Evolutionary conservation across 2,797 vertebrate genomes (phyloP).

Genomic region (Falco biarmicus): DNA sequence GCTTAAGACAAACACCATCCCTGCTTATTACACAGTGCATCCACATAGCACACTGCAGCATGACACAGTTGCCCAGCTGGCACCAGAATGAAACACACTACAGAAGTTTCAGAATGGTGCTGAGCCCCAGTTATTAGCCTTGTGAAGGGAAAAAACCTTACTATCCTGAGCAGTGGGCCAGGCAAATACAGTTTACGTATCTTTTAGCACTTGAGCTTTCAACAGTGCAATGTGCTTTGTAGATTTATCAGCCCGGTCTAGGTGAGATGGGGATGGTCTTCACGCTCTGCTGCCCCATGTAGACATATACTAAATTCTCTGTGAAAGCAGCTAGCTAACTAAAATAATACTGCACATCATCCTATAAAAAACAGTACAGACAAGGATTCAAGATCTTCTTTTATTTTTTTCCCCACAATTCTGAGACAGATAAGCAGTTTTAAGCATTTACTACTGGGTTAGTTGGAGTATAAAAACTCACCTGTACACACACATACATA

Average conservation of each 20-base stretch:
- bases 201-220: background rate
- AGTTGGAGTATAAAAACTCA: background rate
- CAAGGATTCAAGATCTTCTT: background rate
- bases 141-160: background rate
- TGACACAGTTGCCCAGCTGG: background rate
- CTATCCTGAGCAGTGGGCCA: background rate
- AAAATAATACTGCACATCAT: background rate
- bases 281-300: background rate
- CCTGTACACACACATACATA: accelerated
- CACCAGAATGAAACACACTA: background rate
- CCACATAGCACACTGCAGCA: background rate
- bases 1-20: background rate
- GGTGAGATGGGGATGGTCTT: background rate
- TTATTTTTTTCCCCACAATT: background rate
- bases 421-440: background rate
- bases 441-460: background rate
- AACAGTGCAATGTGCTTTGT: background rate
- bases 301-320: background rate
- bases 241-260: background rate
- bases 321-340: background rate
- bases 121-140: background rate
- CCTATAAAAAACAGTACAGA: background rate
- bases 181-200: background rate
- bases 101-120: background rate
- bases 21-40: background rate